These are phyloP conservation scores for Drosophila longiperda DNA, from an alignment of 2,888 invertebrate genomes.

Conservation along the genomic window DNA sequence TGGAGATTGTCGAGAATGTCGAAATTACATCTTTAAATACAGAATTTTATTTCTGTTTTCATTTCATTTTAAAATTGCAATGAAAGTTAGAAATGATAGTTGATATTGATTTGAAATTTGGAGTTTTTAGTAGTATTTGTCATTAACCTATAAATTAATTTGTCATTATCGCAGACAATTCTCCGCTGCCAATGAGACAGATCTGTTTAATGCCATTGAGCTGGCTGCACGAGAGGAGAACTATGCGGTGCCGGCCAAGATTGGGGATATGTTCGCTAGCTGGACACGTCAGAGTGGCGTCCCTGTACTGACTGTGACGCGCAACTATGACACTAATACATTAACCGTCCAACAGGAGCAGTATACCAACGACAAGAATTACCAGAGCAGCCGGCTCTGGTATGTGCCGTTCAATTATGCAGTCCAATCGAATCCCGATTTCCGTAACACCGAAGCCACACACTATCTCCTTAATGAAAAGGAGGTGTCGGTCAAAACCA, in stretches of 20 bases:
- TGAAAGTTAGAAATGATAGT: not conserved
- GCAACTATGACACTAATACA: slow-evolving; percentile 85
- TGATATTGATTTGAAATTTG: not conserved
- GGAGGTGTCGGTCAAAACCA: slow-evolving; percentile 30
- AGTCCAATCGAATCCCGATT: slow-evolving; percentile 72
- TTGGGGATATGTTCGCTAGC: slow-evolving; percentile 87
- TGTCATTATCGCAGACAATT: not conserved
- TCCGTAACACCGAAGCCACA: slow-evolving; percentile 76
- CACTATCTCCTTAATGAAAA: slow-evolving; percentile 64
- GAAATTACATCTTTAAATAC: not conserved
- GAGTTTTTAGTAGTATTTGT: not conserved
- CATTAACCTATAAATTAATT: not conserved
- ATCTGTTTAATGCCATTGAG: slow-evolving; percentile 75
- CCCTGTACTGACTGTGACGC: slow-evolving; percentile 86
- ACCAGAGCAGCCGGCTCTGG: slow-evolving; percentile 63
- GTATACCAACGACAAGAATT: slow-evolving; percentile 66
- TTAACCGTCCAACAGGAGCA: slow-evolving; percentile 86
- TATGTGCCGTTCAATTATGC: slow-evolving; percentile 83
- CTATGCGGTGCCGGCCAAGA: slow-evolving; percentile 81
- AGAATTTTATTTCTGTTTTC: not conserved
- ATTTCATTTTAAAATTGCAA: too few relatives aligned
- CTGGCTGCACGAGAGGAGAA: slow-evolving; percentile 72
- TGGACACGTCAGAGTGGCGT: slow-evolving; percentile 88
- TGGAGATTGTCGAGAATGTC: not conserved
- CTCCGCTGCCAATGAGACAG: slow-evolving; percentile 71